Conservation (phyloP, 2,113 vertebrate species). For the Picathartes gymnocephalus region DNA sequence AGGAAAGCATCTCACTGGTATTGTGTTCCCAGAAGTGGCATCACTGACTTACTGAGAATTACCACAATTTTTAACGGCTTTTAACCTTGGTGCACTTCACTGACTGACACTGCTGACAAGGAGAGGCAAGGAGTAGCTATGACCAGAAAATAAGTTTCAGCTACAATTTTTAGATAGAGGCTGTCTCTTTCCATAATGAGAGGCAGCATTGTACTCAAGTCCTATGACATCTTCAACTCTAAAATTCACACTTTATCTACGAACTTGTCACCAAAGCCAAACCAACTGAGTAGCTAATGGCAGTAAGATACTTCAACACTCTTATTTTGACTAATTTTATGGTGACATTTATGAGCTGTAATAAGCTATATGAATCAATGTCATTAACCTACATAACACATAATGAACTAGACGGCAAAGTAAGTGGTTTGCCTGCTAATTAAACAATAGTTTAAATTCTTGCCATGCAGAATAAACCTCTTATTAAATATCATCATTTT, state of each 20-base stretch:
- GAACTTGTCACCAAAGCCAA: constrained; percentile 5
- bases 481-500: background rate
- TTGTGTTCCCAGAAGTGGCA: background rate
- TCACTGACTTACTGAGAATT: background rate
- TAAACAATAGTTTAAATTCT: background rate
- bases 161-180: background rate
- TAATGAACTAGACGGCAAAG: background rate
- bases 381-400: background rate
- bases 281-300: background rate
- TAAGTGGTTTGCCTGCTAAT: background rate
- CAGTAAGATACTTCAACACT: background rate
- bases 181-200: background rate
- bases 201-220: background rate
- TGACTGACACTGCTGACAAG: background rate
- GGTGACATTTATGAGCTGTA: constrained; percentile 12
- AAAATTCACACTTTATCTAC: constrained; percentile 11
- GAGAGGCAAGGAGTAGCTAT: background rate
- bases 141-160: background rate
- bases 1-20: background rate
- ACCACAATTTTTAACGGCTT: background rate
- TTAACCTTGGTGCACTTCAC: background rate
- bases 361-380: background rate
- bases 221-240: background rate
- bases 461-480: background rate
- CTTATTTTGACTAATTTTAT: background rate